Evolutionary conservation across 2,797 vertebrate genomes (phyloP), one percentile per base, ranked within the genome.

Genomic region (Mormyrus proboscirostris): DNA sequence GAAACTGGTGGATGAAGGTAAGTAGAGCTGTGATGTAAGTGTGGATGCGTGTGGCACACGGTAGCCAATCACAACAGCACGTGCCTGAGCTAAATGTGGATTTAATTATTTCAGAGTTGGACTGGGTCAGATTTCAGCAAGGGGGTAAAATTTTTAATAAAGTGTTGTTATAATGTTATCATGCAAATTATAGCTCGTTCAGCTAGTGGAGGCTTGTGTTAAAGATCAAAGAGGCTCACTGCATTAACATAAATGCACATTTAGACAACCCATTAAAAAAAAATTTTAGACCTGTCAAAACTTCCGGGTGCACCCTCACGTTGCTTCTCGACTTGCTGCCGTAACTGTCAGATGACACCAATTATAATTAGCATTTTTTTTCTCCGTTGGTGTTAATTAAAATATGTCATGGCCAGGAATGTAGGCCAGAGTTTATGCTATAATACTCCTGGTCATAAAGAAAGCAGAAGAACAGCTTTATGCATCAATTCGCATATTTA

Each of bases 321-420:
- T 50, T 29, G 16, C 47, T 7, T 85, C 47, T 85, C 9, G 4
- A 47, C n/a, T 50, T 2, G 12, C 44, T 85, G 4, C 22, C 3
- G 49, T 25, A 22, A 49, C 82, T 47, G 47, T 50, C 50, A 50
- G 83, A 47, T 85, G 83, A 84, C 44, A 22, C 49, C 73, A 25
- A 85, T 51, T 85, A 53, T 50, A 85, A 50, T 50, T 85, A 50
- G 83, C 83, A 51, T 84, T 85, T 79, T 53, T 53, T 79, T 44
- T 76, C 49, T 85, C 22, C 7, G 3, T 47, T 49, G 49, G 73
- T 44, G 73, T 79, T 79, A 79, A 79, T 79, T 79, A 79, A 79
- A 79, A 79, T 79, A 79, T 79, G 73, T 79, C 38, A 44, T 79
- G 73, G 73, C 38, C 73, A 79, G 33, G 33, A 79, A 79, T 44